A percentile compares a stretch with the other conserved stretches of the same genome.
These are phyloP conservation scores for Elgaria multicarinata DNA, from an alignment of 2,113 vertebrate species.

Conservation along the genomic window DNA sequence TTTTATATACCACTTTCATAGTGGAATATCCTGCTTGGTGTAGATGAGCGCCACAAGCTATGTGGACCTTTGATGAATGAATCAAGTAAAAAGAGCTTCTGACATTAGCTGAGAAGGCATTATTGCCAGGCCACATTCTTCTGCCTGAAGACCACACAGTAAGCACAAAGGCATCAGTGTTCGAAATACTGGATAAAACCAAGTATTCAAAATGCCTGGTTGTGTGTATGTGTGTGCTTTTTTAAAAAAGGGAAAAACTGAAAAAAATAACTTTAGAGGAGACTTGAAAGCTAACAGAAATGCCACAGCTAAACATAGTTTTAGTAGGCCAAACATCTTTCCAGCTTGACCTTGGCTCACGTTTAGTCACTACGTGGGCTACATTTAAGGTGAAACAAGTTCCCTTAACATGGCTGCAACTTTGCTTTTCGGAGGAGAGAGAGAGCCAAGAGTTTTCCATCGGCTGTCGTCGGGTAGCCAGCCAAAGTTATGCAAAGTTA, in stretches of 20 bases:
- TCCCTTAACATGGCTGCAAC: neutral
- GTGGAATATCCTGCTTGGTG: too few species aligned
- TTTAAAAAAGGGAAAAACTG: constrained; percentile 11
- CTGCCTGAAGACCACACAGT: neutral
- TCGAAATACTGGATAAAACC: neutral
- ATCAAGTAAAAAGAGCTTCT: constrained; percentile 1
- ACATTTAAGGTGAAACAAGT: constrained; percentile 27
- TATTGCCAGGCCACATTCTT: constrained; percentile 27
- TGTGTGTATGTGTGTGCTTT: neutral
- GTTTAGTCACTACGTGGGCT: neutral
- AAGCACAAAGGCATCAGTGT: constrained; percentile 2
- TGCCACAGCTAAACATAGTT: neutral
- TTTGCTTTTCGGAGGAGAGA: neutral
- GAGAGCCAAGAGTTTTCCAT: neutral
- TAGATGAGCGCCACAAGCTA: too few species aligned
- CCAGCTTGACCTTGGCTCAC: constrained; percentile 17
- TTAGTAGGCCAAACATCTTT: neutral
- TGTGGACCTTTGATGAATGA: neutral
- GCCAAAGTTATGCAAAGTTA: neutral
- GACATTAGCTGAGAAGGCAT: neutral
- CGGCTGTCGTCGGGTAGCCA: neutral
- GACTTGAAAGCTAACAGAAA: constrained; percentile 24
- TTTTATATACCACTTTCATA: too few species aligned
- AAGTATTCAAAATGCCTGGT: neutral
- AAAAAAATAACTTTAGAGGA: constrained; percentile 12